Evolutionary conservation across 2,797 vertebrate genomes (phyloP), one percentile per base, ranked within the genome.

Genomic region (Squalus acanthias): DNA sequence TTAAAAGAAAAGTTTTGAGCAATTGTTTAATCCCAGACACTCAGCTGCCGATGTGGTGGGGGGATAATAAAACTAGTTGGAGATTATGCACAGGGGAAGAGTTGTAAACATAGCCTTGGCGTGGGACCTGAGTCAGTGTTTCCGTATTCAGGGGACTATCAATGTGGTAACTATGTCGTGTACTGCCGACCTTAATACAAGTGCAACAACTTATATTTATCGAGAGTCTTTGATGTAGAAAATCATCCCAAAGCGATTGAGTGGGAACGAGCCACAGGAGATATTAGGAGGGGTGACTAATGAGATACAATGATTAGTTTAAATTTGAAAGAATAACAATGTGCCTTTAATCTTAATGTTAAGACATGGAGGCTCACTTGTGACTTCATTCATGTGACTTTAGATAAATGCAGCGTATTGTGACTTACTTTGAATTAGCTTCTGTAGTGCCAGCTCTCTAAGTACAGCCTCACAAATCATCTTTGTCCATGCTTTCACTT

Each of bases 281-380:
- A 65, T n/a, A 67, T 67, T 10, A 67, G 22, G 2, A 39, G 63
- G 63, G 20, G 33, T 92, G 33, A 95, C 93, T 53, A 95, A 26
- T 72, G 39, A 7, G 70, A 95, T 60, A 76, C 22, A 60, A 57
- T 95, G 9, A 70, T 70, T 53, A 53, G 12, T 13, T 70, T 46
- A 95, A 70, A 70, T 95, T 46, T 70, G 93, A 72, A 95, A 69
- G 92, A 50, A 94, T 69, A 94, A 70, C 63, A 57, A 74, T 33
- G 50, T 95, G 15, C 2, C 7, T 57, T 74, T 7, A 74, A 74
- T n/a, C 50, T 33, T 74, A 74, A 74, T 74, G 46, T 20, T 74
- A 50, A 24, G 39, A 72, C 22, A 53, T 26, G 8, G 50, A 67
- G 46, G 46, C 8, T 57, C 50, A 95, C 24, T 95, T 76, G 50